Conservation (phyloP, 1,140 invertebrate genomes). For the Aethina tumida region DNA sequence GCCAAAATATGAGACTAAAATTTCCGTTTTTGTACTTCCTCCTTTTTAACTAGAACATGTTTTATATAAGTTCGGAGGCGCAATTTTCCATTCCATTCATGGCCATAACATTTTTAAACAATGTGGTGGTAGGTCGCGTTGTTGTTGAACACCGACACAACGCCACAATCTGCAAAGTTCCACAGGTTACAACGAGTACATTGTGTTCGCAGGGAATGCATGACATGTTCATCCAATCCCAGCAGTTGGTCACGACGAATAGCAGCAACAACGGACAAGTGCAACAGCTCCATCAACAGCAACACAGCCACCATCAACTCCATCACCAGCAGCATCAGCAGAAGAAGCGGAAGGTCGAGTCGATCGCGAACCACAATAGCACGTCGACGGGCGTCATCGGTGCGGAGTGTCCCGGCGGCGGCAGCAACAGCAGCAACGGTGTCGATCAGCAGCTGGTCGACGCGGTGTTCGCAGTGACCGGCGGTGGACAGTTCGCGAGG, state of each 20-base stretch:
- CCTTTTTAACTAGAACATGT: too few relatives aligned
- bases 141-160: too few relatives aligned
- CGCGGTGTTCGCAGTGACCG: conserved; percentile 19
- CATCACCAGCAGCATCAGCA: conserved; percentile 16
- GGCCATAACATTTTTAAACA: too few relatives aligned
- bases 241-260: conserved; percentile 48
- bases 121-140: too few relatives aligned
- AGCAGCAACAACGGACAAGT: conserved; percentile 39
- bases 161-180: too few relatives aligned
- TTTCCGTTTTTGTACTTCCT: too few relatives aligned
- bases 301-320: conserved; percentile 12
- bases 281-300: conserved; percentile 20
- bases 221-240: conserved; percentile 64
- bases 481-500: conserved; percentile 8
- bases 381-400: neutral
- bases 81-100: too few relatives aligned
- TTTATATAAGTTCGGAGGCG: too few relatives aligned
- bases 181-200: too few relatives aligned
- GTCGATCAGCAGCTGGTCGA: conserved; percentile 11
- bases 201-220: conserved; percentile 56
- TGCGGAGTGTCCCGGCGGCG: conserved; percentile 15
- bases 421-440: conserved; percentile 27
- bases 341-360: conserved; percentile 14
- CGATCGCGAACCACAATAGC: neutral
- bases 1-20: too few relatives aligned